phyloP scores from a whole-genome alignment of 2,888 invertebrate genomes.

The Resseliella maxima region DNA sequence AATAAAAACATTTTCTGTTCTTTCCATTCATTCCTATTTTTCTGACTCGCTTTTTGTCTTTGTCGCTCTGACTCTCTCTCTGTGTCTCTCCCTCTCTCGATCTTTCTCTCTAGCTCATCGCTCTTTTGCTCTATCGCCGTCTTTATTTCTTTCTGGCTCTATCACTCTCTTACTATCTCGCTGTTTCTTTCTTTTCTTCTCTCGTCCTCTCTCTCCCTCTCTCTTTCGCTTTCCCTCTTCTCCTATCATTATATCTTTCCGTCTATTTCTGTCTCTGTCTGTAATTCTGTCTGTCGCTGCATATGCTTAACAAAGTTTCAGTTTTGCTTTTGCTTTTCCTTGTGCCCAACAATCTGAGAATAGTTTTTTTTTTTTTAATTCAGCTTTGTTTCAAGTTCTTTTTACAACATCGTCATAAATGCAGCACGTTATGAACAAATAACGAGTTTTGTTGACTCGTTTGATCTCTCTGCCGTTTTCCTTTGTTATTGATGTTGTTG shows the following conservation, averaged over 20 bases:
- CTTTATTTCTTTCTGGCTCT: too few relatives aligned
- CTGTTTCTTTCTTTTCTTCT: too few relatives aligned
- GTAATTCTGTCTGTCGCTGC: not conserved
- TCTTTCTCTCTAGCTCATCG: too few relatives aligned
- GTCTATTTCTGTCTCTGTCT: not conserved
- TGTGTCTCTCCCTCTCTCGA: not conserved
- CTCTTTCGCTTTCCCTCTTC: too few relatives aligned
- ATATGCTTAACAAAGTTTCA: conserved; percentile 20
- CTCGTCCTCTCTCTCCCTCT: too few relatives aligned
- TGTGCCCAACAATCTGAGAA: not conserved
- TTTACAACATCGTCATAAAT: not conserved
- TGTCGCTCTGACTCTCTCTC: not conserved
- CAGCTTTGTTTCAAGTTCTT: too few relatives aligned
- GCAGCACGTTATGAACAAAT: conserved; percentile 35
- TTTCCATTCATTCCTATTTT: not conserved
- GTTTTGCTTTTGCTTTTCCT: not conserved
- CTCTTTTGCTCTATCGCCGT: too few relatives aligned
- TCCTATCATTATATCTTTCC: too few relatives aligned
- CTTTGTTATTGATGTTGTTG: not conserved
- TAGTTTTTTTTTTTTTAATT: too few relatives aligned
- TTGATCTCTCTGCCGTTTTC: not conserved
- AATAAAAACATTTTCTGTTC: conserved; percentile 38
- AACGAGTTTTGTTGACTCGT: conserved; percentile 48
- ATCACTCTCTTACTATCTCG: too few relatives aligned
- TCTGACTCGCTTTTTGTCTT: not conserved